Evolutionary conservation across 2,888 invertebrate genomes (phyloP).

Genomic region (Tetranychus piercei): DNA sequence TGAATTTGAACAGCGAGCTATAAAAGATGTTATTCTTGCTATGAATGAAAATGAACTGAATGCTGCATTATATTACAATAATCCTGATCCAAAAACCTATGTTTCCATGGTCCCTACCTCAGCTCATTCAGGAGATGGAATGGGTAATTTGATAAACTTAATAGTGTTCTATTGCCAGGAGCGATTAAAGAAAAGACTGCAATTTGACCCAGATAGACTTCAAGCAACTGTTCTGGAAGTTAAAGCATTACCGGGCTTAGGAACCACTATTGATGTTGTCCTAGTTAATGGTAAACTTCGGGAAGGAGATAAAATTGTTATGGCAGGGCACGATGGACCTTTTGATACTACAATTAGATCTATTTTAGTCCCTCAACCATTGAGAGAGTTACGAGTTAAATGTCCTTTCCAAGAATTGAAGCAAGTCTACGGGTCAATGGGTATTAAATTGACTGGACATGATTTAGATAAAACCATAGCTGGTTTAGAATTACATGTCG

Average conservation of each 20-base stretch:
- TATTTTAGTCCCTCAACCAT: slow-evolving; percentile 88
- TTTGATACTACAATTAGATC: slow-evolving; percentile 93
- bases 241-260: slow-evolving; percentile 85
- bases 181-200: slow-evolving; percentile 64
- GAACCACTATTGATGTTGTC: slow-evolving; percentile 96
- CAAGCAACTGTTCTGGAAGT: slow-evolving; percentile 49
- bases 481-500: slow-evolving; percentile 67
- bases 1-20: slow-evolving; percentile 72
- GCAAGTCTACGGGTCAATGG: slow-evolving; percentile 85
- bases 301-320: slow-evolving; percentile 80
- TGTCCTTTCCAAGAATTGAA: slow-evolving; percentile 75
- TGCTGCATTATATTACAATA: slow-evolving; percentile 83
- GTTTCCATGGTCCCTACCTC: slow-evolving; percentile 93
- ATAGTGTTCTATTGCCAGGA: slow-evolving; percentile 82
- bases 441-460: slow-evolving; percentile 94
- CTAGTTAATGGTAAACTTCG: slow-evolving; percentile 82
- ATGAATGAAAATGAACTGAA: slow-evolving; percentile 89
- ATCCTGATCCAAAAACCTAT: slow-evolving; percentile 77
- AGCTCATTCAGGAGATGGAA: slow-evolving; percentile 90
- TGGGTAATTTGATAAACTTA: slow-evolving; percentile 87
- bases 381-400: slow-evolving; percentile 91
- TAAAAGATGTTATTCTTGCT: slow-evolving; percentile 65
- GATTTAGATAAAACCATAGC: slow-evolving; percentile 95
- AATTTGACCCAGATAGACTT: slow-evolving; percentile 68
- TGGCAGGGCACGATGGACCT: slow-evolving; percentile 95